Evolutionary conservation across 1,140 invertebrate genomes (phyloP), one percentile per base, ranked within the genome.

Genomic region (Micrasema longulum): DNA sequence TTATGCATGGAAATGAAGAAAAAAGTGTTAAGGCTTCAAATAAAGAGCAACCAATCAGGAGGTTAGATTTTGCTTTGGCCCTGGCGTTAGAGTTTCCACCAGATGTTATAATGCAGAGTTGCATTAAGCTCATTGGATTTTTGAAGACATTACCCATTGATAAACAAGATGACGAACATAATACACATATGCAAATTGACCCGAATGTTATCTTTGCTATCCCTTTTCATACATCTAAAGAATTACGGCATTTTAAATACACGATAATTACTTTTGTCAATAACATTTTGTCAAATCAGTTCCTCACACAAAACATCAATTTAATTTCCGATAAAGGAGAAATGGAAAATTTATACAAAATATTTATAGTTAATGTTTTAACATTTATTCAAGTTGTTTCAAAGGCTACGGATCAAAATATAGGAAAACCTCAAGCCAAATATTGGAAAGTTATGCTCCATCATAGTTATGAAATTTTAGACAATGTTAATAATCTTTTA

Each of bases 161-260:
- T 60, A 86, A 85, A 76, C 75, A 66, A 48, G 82, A 82, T 76
- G 87, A 88, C 45, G 79, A 81, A 64, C 74, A 76, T 20, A 81
- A 76, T 79, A 82, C 9, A 48, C 74, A 78, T 7, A 78, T 72
- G 11, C 78, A 81, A 75, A 76, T 78, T 5, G 77, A 77, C 78
- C 81, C 79, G 11, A 86, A 86, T 55, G 82, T 88, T 20, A 87
- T 94, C 41, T 93, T 95, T 72, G 89, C 91, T 78, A 84, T 93
- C 0, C 83, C 82, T 7, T 84, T 84, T 1, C 89, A 90, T 75
- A 88, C 88, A 1, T 84, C 89, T 1, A 92, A 94, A 78, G 91
- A 95, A 70, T 80, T 95, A 70, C 85, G 93, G 11, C 91, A 95
- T 78, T 96, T 92, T 77, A 95, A 93, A 83, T 95, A 94, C 76